Conservation (phyloP, 2,113 vertebrate genomes). For the Zosterops japonicus region DNA sequence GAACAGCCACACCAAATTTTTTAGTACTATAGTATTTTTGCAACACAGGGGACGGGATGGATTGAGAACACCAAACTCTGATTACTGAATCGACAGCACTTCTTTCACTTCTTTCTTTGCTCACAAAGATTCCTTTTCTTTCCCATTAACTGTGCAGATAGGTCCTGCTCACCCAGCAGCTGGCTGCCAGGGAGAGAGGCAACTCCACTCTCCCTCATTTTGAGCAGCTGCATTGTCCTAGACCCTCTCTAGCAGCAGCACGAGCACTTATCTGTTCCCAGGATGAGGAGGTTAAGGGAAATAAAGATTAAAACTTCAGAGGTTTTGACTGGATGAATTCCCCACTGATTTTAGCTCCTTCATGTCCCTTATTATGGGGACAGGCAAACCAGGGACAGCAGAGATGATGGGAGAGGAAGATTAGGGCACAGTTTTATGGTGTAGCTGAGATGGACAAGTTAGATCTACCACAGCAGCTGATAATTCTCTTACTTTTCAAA, state of each 20-base stretch:
- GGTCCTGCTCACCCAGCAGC: background rate
- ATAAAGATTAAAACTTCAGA: background rate
- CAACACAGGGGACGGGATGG: rapidly evolving
- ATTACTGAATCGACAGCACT: background rate
- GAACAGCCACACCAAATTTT: background rate
- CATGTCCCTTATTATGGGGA: background rate
- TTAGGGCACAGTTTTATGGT: background rate
- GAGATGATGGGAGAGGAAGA: background rate
- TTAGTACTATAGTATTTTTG: background rate
- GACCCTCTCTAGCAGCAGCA: background rate
- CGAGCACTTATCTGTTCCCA: background rate
- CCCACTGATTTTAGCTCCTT: background rate
- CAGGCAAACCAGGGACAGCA: background rate
- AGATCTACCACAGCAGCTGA: background rate
- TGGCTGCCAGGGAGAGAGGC: background rate
- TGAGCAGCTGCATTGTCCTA: background rate
- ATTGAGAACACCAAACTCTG: background rate
- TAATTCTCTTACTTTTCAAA: background rate
- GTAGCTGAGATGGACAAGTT: background rate
- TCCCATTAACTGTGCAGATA: background rate
- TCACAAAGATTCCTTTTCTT: background rate
- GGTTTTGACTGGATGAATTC: background rate
- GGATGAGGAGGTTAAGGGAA: background rate
- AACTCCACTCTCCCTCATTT: background rate
- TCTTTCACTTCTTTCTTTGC: background rate